Evolutionary conservation across 2,113 vertebrate species (phyloP).

Genomic region (Heptranchias perlo): DNA sequence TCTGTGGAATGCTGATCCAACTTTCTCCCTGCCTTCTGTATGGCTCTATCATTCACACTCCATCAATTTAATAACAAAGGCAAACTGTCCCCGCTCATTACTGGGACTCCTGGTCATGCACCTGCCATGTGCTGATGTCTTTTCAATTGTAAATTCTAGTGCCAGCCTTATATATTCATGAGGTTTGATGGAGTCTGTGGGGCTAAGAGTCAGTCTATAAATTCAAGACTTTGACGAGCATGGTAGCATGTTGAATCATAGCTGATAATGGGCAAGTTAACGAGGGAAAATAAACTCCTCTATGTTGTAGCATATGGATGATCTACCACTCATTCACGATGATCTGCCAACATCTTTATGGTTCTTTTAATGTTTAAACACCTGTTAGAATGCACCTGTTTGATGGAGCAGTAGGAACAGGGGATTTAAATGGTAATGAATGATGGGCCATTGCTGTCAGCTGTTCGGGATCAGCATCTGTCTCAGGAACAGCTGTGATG

Average conservation of each 20-base stretch:
- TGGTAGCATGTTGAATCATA: background rate
- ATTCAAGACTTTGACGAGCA: constrained; percentile 2
- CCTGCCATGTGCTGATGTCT: background rate
- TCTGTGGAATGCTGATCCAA: background rate
- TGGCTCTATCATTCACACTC: background rate
- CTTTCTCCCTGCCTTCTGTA: background rate
- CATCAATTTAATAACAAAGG: constrained; percentile 21
- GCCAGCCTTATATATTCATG: background rate
- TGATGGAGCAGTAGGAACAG: background rate
- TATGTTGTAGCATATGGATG: background rate
- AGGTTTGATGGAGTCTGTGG: constrained; percentile 11
- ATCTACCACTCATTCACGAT: background rate
- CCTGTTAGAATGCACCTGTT: constrained; percentile 33
- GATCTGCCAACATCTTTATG: constrained; percentile 29
- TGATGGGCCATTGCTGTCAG: constrained; percentile 10
- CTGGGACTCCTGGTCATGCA: background rate
- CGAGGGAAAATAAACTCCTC: background rate
- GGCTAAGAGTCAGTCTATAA: background rate
- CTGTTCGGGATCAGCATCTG: constrained; percentile 18
- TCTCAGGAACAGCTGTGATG: background rate
- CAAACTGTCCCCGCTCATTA: background rate
- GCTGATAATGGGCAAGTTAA: background rate
- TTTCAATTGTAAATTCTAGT: constrained; percentile 20
- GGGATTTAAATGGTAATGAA: background rate
- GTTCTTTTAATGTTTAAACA: constrained; percentile 22